These are phyloP conservation scores for Sericinus montela DNA, from an alignment of 2,888 invertebrate genomes.

Conservation along the genomic window DNA sequence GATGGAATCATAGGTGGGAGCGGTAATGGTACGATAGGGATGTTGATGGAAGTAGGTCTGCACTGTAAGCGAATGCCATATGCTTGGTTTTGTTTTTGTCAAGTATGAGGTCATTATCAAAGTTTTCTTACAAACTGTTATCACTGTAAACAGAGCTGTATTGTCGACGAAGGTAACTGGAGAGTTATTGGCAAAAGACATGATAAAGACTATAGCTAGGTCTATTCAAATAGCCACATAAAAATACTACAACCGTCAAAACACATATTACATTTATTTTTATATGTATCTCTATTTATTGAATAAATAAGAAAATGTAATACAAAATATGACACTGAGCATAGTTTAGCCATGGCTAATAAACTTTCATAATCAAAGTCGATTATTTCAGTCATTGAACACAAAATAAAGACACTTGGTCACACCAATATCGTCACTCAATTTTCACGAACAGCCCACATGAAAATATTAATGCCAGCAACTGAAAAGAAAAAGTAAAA, in stretches of 20 bases:
- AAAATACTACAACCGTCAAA: not conserved
- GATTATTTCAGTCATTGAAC: conserved; percentile 29
- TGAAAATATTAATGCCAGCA: conserved; percentile 91
- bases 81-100: no score
- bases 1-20: no score
- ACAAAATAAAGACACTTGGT: conserved; percentile 15
- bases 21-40: no score
- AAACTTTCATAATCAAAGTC: conserved; percentile 14
- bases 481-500: conserved; percentile 78
- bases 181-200: no score
- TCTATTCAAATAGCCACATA: no score
- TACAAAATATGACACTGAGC: conserved; percentile 28
- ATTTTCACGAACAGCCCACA: conserved; percentile 92
- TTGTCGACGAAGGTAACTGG: no score
- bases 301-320: conserved; percentile 32
- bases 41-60: no score
- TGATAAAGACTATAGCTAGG: no score
- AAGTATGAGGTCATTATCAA: no score
- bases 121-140: no score
- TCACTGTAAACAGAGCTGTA: no score
- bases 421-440: conserved; percentile 66
- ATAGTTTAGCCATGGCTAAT: conserved; percentile 4
- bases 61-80: no score
- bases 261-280: conserved; percentile 25
- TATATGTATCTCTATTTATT: conserved; percentile 29